phyloP scores from a whole-genome alignment of 2,888 invertebrate genomes.

The Nysson spinosus region DNA sequence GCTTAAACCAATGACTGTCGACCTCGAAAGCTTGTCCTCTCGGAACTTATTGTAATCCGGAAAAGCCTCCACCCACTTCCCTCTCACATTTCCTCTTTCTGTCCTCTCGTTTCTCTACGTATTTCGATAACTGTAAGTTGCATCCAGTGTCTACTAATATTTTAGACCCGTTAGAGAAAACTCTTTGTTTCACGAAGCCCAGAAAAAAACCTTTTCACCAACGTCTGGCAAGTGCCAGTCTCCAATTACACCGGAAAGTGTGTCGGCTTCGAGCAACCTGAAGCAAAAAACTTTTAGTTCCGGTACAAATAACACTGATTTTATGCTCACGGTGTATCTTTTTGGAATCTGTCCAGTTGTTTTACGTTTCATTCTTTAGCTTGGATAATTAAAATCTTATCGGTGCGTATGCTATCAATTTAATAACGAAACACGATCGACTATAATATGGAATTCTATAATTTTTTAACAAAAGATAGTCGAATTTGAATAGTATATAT shows the following conservation, averaged over 20 bases:
- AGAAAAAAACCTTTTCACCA: neutral
- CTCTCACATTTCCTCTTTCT: neutral
- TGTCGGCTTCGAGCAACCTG: slow-evolving; percentile 13
- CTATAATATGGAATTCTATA: too few species aligned
- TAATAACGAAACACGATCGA: too few species aligned
- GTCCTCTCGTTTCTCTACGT: neutral
- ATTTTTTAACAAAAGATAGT: too few species aligned
- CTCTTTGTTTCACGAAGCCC: slow-evolving; percentile 11
- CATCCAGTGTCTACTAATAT: slow-evolving; percentile 9
- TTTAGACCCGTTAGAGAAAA: slow-evolving; percentile 1
- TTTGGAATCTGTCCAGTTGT: too few species aligned
- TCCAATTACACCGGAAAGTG: slow-evolving; percentile 2
- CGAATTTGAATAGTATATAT: too few species aligned
- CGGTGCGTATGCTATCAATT: too few species aligned
- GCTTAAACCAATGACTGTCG: slow-evolving; percentile 21
- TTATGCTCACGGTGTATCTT: too few species aligned
- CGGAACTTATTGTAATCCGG: slow-evolving; percentile 42
- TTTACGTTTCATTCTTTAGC: too few species aligned
- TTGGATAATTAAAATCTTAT: too few species aligned
- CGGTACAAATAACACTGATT: slow-evolving; percentile 26
- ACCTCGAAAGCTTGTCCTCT: slow-evolving; percentile 21
- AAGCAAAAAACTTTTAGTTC: slow-evolving; percentile 31
- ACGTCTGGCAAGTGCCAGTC: slow-evolving; percentile 12
- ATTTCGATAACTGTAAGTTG: neutral
- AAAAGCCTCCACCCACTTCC: slow-evolving; percentile 1